These are phyloP conservation scores for Lasioglossum vierecki DNA, from an alignment of 2,888 invertebrate species.

Conservation along the genomic window DNA sequence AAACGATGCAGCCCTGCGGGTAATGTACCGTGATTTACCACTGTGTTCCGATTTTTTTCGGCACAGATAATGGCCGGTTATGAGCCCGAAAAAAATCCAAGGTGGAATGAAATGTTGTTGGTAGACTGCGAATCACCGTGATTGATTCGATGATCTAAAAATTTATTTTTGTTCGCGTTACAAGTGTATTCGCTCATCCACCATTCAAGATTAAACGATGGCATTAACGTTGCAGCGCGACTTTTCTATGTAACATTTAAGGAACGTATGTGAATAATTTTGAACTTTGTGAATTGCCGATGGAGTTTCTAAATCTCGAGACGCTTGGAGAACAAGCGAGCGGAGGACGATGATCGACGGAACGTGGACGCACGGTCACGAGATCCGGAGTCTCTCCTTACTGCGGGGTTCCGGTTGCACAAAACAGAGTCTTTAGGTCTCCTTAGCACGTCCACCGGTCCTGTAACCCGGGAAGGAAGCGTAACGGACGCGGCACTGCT, in stretches of 20 bases:
- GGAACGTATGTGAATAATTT: no score
- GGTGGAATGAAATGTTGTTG: no score
- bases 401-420: slow-evolving; percentile 60
- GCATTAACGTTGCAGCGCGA: no score
- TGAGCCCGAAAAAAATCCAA: neutral
- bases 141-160: no score
- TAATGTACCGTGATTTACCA: slow-evolving; percentile 3
- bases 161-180: no score
- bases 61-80: neutral
- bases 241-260: no score
- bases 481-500: slow-evolving; percentile 69
- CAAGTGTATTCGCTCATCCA: no score
- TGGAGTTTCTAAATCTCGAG: neutral
- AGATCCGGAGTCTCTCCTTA: slow-evolving; percentile 32
- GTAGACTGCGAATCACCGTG: no score
- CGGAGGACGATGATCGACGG: slow-evolving; percentile 52
- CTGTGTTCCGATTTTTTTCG: neutral
- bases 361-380: slow-evolving; percentile 46
- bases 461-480: slow-evolving; percentile 68
- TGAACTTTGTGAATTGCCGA: neutral
- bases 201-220: no score
- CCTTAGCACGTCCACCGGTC: slow-evolving; percentile 73
- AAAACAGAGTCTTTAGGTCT: slow-evolving; percentile 79
- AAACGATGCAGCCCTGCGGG: neutral
- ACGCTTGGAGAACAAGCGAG: neutral